Evolutionary conservation across 2,888 invertebrate species (phyloP), one percentile per base, ranked within the genome.

Genomic region (Phragmatobia fuliginosa): DNA sequence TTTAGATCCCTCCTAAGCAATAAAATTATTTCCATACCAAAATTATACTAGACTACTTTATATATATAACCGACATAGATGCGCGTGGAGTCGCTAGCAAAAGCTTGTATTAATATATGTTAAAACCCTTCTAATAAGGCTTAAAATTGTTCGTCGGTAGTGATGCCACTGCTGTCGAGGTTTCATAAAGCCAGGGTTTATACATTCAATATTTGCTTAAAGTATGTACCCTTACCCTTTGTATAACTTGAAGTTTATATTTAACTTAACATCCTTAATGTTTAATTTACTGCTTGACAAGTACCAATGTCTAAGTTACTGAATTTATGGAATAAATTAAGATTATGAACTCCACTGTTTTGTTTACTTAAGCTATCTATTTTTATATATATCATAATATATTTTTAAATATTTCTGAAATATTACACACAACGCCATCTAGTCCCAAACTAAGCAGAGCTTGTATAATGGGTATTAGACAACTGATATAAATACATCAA

Each of bases 41-140:
- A n/a, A n/a, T n/a, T n/a, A n/a, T n/a, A n/a, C n/a, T n/a, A n/a
- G n/a, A n/a, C n/a, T n/a, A n/a, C n/a, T n/a, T n/a, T n/a, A n/a
- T n/a, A n/a, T n/a, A n/a, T n/a, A n/a, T n/a, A n/a, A n/a, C n/a
- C n/a, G n/a, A n/a, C n/a, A n/a, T n/a, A n/a, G n/a, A n/a, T n/a
- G n/a, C n/a, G n/a, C n/a, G n/a, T n/a, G n/a, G n/a, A n/a, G n/a
- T n/a, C n/a, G n/a, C n/a, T n/a, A n/a, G n/a, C n/a, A n/a, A n/a
- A n/a, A n/a, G n/a, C n/a, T n/a, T n/a, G n/a, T 49, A 64, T 64
- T 49, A 49, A 59, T 64, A 64, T 60, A 68, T 64, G 63, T 45
- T 28, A 64, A 64, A 64, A 58, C 16, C 58, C 32, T 33, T 45
- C 25, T 59, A 59, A 68, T 64, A 64, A 64, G 64, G 64, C 58